These are phyloP conservation scores for Crotalus horridus DNA, from an alignment of 2,113 vertebrate genomes.

Conservation along the genomic window DNA sequence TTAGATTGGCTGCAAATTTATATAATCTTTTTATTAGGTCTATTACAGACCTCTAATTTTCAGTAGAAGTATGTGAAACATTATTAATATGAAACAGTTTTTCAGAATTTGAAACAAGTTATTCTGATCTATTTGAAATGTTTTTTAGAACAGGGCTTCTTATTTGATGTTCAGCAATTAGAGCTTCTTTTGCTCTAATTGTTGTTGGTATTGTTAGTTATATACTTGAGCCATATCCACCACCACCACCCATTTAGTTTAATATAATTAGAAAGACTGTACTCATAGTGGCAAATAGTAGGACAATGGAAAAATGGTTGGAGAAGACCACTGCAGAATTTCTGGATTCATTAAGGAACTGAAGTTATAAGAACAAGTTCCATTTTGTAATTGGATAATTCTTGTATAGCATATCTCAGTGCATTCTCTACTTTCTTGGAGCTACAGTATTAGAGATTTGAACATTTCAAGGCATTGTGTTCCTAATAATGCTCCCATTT, in stretches of 20 bases:
- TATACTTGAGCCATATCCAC: background rate
- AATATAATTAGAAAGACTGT: background rate
- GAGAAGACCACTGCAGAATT: background rate
- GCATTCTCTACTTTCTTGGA: background rate
- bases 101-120: background rate
- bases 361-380: background rate
- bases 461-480: background rate
- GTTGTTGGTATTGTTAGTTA: background rate
- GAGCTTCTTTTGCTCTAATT: background rate
- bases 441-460: background rate
- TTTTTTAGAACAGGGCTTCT: background rate
- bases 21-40: background rate
- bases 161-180: background rate
- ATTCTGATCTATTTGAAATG: background rate
- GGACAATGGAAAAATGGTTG: background rate
- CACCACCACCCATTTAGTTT: background rate
- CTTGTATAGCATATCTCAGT: background rate
- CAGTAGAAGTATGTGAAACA: background rate
- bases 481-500: background rate
- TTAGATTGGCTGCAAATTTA: background rate
- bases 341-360: background rate
- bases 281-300: background rate
- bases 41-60: background rate
- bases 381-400: background rate
- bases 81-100: background rate